Evolutionary conservation across 2,888 invertebrate genomes (phyloP), one percentile per base, ranked within the genome.

Genomic region (Aelia acuminata): DNA sequence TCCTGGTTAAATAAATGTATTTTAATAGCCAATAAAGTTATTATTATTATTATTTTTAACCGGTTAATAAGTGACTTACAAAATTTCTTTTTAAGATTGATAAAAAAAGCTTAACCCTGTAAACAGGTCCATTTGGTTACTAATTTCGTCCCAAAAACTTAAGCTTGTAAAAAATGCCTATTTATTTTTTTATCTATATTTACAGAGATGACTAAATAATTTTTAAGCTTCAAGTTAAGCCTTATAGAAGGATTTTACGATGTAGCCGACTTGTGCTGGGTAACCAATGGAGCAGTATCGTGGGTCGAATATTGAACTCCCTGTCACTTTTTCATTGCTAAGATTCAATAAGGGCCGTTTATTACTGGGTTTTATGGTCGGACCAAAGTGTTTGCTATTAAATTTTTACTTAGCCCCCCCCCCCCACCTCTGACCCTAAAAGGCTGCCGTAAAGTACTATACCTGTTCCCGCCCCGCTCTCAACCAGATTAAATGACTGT

Each of bases 321-420:
- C 18, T 70, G 35, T 70, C 63, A 70, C 31, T 70, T 70, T 70
- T 70, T 80, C 80, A 39, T n/a, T 80, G 80, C 43, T 47, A 43
- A 43, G 80, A 80, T 80, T 43, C 80, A 80, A 80, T 80, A 80
- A 80, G 80, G 43, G 43, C 31, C 63, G 3, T 70, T 80, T 80
- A 80, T 80, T 80, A 80, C 80, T 43, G 13, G 22, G 22, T 43
- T 80, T 80, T 80, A 80, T 47, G 39, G 22, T 43, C n/a, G 15
- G 22, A 11, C n/a, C 80, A n/a, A 80, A 80, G 80, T 80, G 80
- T 80, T 80, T 22, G 43, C 63, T 70, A 70, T 70, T 35, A 70
- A 70, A 70, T 35, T 70, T 70, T 70, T 70, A 70, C 63, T 70
- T 70, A 70, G 0, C 63, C 63, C 26, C 31, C 18, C 18, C 11